Conservation (phyloP, 2,113 vertebrate genomes). For the Saimiri boliviensis region DNA sequence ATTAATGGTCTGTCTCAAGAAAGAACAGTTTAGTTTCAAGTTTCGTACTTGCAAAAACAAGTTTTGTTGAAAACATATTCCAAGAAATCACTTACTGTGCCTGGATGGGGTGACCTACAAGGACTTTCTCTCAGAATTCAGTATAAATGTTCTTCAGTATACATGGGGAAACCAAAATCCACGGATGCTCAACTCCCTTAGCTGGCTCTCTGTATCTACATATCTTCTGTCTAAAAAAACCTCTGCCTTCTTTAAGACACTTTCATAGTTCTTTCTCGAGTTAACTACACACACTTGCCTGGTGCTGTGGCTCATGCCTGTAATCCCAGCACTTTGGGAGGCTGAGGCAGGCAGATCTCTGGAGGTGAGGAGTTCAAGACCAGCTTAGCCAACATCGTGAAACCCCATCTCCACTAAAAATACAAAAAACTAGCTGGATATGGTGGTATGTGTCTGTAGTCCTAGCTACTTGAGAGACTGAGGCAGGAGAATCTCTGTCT, state of each 20-base stretch:
- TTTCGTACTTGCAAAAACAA: slow-evolving; percentile 3
- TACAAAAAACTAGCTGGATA: no score
- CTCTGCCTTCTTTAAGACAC: neutral
- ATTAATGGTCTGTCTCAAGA: neutral
- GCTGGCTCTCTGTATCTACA: neutral
- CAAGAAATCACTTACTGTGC: neutral
- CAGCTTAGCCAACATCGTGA: no score
- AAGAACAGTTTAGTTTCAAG: neutral
- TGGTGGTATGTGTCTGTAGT: no score
- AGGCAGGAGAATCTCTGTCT: no score
- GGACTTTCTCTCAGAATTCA: neutral
- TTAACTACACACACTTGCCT: no score
- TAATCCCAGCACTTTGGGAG: no score
- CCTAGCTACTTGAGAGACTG: no score
- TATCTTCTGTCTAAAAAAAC: neutral
- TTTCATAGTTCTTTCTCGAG: neutral
- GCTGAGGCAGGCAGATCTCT: no score
- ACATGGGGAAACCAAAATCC: neutral
- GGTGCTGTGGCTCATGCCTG: no score
- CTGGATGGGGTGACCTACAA: neutral
- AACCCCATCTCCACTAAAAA: no score
- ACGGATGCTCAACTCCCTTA: neutral
- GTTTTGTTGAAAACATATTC: neutral
- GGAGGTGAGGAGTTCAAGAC: no score
- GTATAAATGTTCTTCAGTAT: neutral